Evolutionary conservation across 1,140 invertebrate genomes (phyloP).

Genomic region (Streblospio benedicti): DNA sequence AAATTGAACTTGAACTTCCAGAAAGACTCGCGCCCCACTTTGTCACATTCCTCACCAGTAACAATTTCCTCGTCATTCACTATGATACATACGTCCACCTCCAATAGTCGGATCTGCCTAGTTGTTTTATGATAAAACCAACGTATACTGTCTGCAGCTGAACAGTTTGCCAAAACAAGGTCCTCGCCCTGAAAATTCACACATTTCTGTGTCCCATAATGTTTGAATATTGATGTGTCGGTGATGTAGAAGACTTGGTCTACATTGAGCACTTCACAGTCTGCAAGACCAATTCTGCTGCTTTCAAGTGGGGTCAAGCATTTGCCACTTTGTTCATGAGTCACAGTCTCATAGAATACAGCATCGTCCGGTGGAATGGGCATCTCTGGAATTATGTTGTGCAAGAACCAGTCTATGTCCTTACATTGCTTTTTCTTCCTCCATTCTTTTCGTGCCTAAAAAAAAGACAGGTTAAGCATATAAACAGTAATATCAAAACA

Average conservation of each 20-base stretch:
- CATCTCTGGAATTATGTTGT: constrained; percentile 14
- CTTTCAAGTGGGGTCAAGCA: neutral
- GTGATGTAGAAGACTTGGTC: neutral
- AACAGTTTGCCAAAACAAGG: neutral
- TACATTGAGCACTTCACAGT: neutral
- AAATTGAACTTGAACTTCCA: neutral
- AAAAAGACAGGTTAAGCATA: too few relatives aligned
- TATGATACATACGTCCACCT: neutral
- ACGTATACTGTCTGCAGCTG: too few relatives aligned
- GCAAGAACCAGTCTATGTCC: constrained; percentile 10
- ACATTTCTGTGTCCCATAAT: neutral
- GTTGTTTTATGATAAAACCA: too few relatives aligned
- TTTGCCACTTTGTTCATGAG: constrained; percentile 3
- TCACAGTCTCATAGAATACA: constrained; percentile 10
- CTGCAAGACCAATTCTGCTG: neutral
- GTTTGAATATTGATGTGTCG: neutral
- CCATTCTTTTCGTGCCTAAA: constrained; percentile 4
- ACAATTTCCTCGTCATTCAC: neutral
- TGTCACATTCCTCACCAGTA: neutral
- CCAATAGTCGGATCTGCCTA: neutral
- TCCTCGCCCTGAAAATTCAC: neutral
- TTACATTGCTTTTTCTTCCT: constrained; percentile 7
- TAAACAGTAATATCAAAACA: too few relatives aligned
- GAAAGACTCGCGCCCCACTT: neutral
- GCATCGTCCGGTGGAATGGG: constrained; percentile 10